These are phyloP conservation scores for Penaeus vannamei DNA, from an alignment of 1,140 invertebrate species.

Conservation along the genomic window DNA sequence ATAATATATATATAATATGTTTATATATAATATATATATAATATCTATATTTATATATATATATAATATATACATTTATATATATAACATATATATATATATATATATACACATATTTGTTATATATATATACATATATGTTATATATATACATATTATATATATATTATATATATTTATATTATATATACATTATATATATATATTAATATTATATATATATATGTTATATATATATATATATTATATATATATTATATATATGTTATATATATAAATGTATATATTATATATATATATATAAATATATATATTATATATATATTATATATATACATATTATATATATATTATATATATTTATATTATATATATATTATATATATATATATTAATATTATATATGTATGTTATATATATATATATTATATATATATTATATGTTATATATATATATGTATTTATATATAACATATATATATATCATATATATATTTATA, in stretches of 20 bases:
- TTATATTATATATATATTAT: conserved; percentile 13
- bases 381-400: conserved; percentile 22
- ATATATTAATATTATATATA: not conserved
- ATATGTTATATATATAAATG: not conserved
- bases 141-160: no score
- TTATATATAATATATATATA: not conserved
- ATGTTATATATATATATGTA: not conserved
- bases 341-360: conserved; percentile 5
- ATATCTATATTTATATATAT: conserved; percentile 3
- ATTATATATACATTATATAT: not conserved
- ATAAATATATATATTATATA: not conserved
- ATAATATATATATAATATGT: conserved; percentile 14
- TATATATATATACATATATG: conserved; percentile 16
- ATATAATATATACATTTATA: no score
- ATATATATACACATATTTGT: conserved; percentile 16
- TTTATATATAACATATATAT: not conserved
- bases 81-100: conserved; percentile 16
- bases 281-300: not conserved
- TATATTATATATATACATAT: not conserved
- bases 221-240: not conserved
- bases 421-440: conserved; percentile 7
- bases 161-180: not conserved
- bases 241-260: not conserved
- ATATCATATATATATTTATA: not conserved
- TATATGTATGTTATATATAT: not conserved